A percentile compares a stretch with the other conserved stretches of the same genome.
Conservation (phyloP, 2,888 invertebrate genomes). For the Apodemia mormo region DNA sequence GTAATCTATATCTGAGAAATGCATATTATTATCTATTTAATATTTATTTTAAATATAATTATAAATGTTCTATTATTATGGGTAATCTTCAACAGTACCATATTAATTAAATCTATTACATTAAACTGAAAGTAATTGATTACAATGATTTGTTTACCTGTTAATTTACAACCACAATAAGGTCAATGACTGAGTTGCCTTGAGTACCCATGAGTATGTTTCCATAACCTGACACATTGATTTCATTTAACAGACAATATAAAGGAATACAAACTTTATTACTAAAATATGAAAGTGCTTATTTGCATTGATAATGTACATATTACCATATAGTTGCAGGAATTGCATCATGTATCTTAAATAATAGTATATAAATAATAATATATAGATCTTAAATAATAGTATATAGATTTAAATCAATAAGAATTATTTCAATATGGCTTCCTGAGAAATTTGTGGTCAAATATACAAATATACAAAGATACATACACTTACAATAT, state of each 20-base stretch:
- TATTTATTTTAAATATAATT: no score
- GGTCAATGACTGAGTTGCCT: slow-evolving; percentile 43
- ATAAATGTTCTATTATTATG: no score
- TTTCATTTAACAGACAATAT: slow-evolving; percentile 22
- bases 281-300: slow-evolving; percentile 16
- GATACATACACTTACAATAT: no score
- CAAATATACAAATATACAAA: no score
- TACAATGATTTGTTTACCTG: slow-evolving; percentile 40
- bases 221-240: slow-evolving; percentile 37
- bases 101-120: not conserved
- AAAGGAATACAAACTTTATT: slow-evolving; percentile 21
- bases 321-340: slow-evolving; percentile 7
- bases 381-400: no score
- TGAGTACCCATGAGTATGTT: slow-evolving; percentile 41
- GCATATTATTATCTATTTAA: no score
- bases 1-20: no score
- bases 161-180: slow-evolving; percentile 38
- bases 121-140: slow-evolving; percentile 40
- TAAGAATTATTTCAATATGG: no score
- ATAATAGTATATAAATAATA: not conserved
- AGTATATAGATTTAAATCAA: no score
- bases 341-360: slow-evolving; percentile 12
- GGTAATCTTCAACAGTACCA: not conserved
- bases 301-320: slow-evolving; percentile 20
- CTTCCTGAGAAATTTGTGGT: no score